A percentile compares a stretch with the other conserved stretches of the same genome.
Conservation (phyloP, 2,797 vertebrate genomes). For the Limosa lapponica region DNA sequence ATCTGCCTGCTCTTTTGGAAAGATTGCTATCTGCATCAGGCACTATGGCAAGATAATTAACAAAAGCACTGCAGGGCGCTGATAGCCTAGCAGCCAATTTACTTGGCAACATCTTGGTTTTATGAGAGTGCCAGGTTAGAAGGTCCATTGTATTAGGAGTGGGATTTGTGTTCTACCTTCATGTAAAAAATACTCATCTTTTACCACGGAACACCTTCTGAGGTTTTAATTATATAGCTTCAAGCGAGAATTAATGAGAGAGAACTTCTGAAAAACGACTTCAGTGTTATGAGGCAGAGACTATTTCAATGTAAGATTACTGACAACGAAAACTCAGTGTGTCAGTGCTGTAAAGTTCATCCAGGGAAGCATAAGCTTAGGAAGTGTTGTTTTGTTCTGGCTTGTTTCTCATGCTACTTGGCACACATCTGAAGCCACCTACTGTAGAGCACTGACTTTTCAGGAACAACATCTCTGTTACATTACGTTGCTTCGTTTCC, state of each 20-base stretch:
- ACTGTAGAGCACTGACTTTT: background rate
- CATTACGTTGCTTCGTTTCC: background rate
- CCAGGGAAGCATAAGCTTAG: background rate
- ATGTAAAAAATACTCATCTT: conserved; percentile 25
- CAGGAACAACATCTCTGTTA: background rate
- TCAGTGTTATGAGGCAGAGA: background rate
- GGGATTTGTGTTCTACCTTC: background rate
- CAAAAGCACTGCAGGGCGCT: conserved; percentile 60
- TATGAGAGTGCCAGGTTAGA: conserved; percentile 14
- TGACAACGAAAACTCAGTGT: background rate
- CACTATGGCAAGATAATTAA: conserved; percentile 73
- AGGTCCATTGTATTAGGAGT: background rate
- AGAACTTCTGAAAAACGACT: conserved; percentile 29
- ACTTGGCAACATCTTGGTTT: background rate
- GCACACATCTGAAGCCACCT: background rate
- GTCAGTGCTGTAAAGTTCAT: background rate
- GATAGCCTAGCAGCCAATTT: conserved; percentile 53
- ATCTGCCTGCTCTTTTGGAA: conserved; percentile 72
- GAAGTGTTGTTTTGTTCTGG: background rate
- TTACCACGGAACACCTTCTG: background rate
- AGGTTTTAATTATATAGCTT: conserved; percentile 32
- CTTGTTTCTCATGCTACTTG: background rate
- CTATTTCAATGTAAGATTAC: background rate
- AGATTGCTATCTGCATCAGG: conserved; percentile 71
- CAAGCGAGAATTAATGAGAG: conserved; percentile 38